phyloP scores from a whole-genome alignment of 2,888 invertebrate genomes.

The Dinocampus coccinellae region DNA sequence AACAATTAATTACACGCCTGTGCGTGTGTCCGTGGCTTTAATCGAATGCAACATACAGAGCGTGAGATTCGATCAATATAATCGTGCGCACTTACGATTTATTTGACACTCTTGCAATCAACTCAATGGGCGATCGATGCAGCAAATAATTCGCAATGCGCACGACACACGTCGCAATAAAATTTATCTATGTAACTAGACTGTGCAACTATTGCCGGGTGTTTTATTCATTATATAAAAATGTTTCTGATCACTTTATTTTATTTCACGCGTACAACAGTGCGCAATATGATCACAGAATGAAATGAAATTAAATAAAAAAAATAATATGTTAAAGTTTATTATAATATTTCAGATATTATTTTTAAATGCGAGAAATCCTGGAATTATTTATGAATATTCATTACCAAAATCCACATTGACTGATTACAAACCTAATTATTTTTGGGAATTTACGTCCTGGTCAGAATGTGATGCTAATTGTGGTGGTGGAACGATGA shows the following conservation, averaged over 20 bases:
- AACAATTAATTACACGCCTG: constrained; percentile 18
- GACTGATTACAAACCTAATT: constrained; percentile 72
- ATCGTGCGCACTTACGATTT: constrained; percentile 23
- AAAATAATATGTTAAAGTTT: background rate
- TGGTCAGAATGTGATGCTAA: constrained; percentile 84
- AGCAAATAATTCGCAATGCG: constrained; percentile 45
- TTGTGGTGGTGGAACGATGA: constrained; percentile 83
- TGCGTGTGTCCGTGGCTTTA: constrained; percentile 2
- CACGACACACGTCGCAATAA: constrained; percentile 45
- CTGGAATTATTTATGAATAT: constrained; percentile 86
- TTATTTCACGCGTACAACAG: background rate
- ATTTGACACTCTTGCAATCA: constrained; percentile 20
- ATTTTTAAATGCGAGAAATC: constrained; percentile 72
- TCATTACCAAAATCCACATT: constrained; percentile 75
- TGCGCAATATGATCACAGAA: no score
- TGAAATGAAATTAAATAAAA: background rate
- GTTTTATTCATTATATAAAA: background rate
- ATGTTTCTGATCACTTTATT: background rate
- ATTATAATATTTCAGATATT: constrained; percentile 47
- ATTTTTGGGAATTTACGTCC: constrained; percentile 82
- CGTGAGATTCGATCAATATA: constrained; percentile 24
- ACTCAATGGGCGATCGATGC: constrained; percentile 15
- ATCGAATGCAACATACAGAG: constrained; percentile 23
- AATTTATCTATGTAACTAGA: constrained; percentile 39
- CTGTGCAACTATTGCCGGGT: background rate